Evolutionary conservation across 2,888 invertebrate species (phyloP).

Genomic region (Drosophila mettleri): DNA sequence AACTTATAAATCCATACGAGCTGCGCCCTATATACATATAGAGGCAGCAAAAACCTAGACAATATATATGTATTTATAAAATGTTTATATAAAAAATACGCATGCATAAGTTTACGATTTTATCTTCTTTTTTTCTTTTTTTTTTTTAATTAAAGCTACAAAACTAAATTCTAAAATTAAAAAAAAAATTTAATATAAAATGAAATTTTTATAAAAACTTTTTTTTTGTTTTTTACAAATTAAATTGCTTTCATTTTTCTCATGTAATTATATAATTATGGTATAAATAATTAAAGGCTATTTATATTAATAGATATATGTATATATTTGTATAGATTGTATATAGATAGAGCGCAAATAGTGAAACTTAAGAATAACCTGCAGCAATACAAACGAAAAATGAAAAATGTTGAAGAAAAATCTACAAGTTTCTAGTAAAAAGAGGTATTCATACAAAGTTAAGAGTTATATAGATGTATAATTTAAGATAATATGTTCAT

Average conservation of each 20-base stretch:
- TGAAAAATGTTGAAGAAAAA: constrained; percentile 46
- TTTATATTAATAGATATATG: constrained; percentile 39
- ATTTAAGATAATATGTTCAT: constrained; percentile 41
- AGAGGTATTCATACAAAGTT: constrained; percentile 69
- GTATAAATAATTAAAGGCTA: constrained; percentile 58
- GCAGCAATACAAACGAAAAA: constrained; percentile 64
- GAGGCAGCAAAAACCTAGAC: constrained; percentile 4
- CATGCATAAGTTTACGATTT: constrained; percentile 50
- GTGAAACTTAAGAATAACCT: constrained; percentile 64
- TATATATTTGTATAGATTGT: constrained; percentile 33
- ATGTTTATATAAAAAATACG: constrained; percentile 59
- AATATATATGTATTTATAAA: neutral
- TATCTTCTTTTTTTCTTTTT: constrained; percentile 4
- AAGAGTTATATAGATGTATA: constrained; percentile 38
- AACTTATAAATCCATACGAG: constrained; percentile 18
- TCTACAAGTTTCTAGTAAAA: constrained; percentile 72
- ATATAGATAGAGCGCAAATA: constrained; percentile 37
- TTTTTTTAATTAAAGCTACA: constrained; percentile 36
- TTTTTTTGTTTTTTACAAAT: constrained; percentile 45
- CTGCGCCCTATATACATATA: constrained; percentile 6
- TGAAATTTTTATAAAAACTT: constrained; percentile 55
- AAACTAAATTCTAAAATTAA: constrained; percentile 29
- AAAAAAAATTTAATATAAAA: constrained; percentile 54
- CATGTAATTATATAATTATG: constrained; percentile 24
- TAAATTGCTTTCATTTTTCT: constrained; percentile 35